Base-by-base conservation (phyloP, 2,888 invertebrate species). In the Eupithecia insigniata region DNA sequence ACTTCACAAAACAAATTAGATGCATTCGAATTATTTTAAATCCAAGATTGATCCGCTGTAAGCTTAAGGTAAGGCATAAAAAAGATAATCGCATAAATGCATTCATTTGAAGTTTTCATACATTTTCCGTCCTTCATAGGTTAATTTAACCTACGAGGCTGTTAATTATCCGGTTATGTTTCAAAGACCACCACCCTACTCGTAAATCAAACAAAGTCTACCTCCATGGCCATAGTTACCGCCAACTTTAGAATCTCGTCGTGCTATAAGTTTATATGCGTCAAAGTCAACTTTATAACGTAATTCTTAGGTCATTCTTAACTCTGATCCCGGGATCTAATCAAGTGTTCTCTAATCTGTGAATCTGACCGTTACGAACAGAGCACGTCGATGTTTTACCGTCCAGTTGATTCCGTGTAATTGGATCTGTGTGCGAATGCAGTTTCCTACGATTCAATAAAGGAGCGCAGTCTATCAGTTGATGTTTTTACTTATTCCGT, bases 371-470 rank as follows among this genome's bases (percentile, higher is more conserved):
- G 14, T 62, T 62, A 51, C 70, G 46, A 61, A 66, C 58, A 46
- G 46, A 39, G 64, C 67, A 26, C 55, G 36, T 8, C 32, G 30
- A 58, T 66, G 61, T 71, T 71, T 67, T 58, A 58, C 22, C 61
- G 71, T 69, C 22, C 28, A 39, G 75, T 81, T 81, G 79, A 81
- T 84, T 79, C 74, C 76, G 67, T 75, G 80, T 82, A 84, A 85
- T 86, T 84, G 82, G 81, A 81, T 80, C 76, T 67, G 46, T 67
- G 74, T 72, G 64, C 72, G 68, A 36, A 30, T 60, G 65, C 3
- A 70, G 22, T 62, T 62, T 34, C 10, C 30, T 30, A 16, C 18
- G n/a, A 34, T 32, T 62, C 32, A 12, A 14, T 12, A 62, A 62
- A 12, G n/a, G 14, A 62, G 26, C 14, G 51, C 46, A 30, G 14